These are phyloP conservation scores for Mesorhabditis belari DNA, from an alignment of 2,888 invertebrate species.

Conservation along the genomic window DNA sequence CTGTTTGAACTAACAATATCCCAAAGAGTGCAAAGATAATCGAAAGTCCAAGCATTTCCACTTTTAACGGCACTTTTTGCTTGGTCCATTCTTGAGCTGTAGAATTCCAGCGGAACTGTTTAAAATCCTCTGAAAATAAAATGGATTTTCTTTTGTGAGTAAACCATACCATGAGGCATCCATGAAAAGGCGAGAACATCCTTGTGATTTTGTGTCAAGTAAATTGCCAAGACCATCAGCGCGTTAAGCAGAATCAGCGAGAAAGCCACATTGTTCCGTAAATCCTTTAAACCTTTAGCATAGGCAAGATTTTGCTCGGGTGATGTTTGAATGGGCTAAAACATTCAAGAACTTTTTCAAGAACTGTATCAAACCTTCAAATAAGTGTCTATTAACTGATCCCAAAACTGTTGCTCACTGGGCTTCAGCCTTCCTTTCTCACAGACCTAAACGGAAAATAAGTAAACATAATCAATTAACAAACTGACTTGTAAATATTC, in stretches of 20 bases:
- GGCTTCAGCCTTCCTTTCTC: slow-evolving; percentile 45
- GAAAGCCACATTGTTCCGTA: slow-evolving; percentile 83
- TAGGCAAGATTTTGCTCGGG: slow-evolving; percentile 34
- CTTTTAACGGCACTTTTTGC: slow-evolving; percentile 51
- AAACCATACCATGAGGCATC: slow-evolving; percentile 28
- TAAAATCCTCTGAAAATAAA: slow-evolving; percentile 38
- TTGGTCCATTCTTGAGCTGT: slow-evolving; percentile 44
- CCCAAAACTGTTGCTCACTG: slow-evolving; percentile 63
- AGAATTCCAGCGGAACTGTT: slow-evolving; percentile 48
- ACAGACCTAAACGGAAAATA: slow-evolving; percentile 18
- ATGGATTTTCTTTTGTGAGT: neutral
- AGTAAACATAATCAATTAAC: neutral
- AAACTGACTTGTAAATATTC: slow-evolving; percentile 25
- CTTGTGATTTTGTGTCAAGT: slow-evolving; percentile 95
- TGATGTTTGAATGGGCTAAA: slow-evolving; percentile 43
- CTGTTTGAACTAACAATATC: slow-evolving; percentile 46
- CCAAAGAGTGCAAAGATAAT: slow-evolving; percentile 49
- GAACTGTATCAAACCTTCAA: slow-evolving; percentile 30
- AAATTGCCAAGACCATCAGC: slow-evolving; percentile 93
- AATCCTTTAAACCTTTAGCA: slow-evolving; percentile 73
- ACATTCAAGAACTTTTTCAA: neutral
- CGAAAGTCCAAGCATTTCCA: slow-evolving; percentile 79
- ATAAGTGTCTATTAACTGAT: slow-evolving; percentile 49
- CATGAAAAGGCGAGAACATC: slow-evolving; percentile 65
- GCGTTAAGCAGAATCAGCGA: slow-evolving; percentile 97